These are phyloP conservation scores for Spheniscus humboldti DNA, from an alignment of 2,797 vertebrate species.

Conservation along the genomic window DNA sequence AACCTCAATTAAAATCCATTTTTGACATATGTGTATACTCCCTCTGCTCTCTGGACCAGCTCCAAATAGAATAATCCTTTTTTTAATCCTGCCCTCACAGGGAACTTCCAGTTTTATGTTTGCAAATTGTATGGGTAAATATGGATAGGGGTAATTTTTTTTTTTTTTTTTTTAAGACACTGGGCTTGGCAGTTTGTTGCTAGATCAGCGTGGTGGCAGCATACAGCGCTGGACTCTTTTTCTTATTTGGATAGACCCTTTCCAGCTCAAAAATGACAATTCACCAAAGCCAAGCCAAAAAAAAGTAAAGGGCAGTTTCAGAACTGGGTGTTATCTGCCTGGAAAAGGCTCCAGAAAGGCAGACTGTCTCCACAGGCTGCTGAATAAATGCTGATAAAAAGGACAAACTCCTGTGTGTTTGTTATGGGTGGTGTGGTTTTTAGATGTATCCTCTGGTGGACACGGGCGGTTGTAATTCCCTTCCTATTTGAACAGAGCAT, in stretches of 20 bases:
- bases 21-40: background rate
- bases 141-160: background rate
- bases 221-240: background rate
- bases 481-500: background rate
- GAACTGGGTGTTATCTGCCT: constrained; percentile 58
- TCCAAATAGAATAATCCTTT: background rate
- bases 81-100: background rate
- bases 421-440: constrained; percentile 39
- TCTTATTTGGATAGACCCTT: background rate
- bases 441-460: constrained; percentile 5
- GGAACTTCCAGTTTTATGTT: constrained; percentile 13
- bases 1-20: background rate
- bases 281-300: background rate
- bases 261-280: background rate
- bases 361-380: constrained; percentile 63
- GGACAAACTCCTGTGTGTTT: constrained; percentile 58
- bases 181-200: background rate
- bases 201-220: background rate
- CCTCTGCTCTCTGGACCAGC: background rate
- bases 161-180: background rate
- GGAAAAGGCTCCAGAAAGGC: constrained; percentile 51
- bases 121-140: background rate
- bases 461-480: background rate
- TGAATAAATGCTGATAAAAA: constrained; percentile 73
- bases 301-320: background rate